Evolutionary conservation across 1,140 invertebrate genomes (phyloP), one percentile per base, ranked within the genome.

Genomic region (Eueides isabella): DNA sequence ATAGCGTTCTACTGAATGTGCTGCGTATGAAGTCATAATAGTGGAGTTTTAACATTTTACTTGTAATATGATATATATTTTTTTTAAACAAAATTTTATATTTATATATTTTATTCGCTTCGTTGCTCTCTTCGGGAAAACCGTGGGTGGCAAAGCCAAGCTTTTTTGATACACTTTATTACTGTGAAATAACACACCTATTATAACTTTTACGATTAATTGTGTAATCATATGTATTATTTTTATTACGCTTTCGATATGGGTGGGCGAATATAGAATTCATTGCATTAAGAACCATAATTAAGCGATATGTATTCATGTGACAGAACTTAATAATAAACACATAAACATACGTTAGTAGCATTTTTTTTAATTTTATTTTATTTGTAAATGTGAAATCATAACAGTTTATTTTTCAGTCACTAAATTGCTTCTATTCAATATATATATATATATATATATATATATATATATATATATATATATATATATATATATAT

Each of bases 261-360:
- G 74, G 74, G 74, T 69, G 74, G 71, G 77, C 68, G 41, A 19
- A 41, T 38, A 33, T 26, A 71, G 29, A 71, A 74, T 55, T 69
- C 41, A 71, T 72, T 30, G 71, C 66, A 74, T 62, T 65, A 61
- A 66, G 30, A 48, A 70, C 19, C 55, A 29, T 72, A 78, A 78
- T 75, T 14, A 61, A 61, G 30, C 55, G 16, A 70, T 72, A 16
- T 67, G 71, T 75, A 75, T 77, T 67, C 75, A 31, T 31, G 38
- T 38, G 55, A 67, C 62, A 61, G 65, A 33, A 38, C 30, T 35
- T n/a, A 35, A 65, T 30, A 26, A 19, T 66, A 62, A 11, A n/a
- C n/a, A n/a, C n/a, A n/a, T n/a, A n/a, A 61, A 28, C 31, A n/a
- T 28, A 44, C 35, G 67, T 14, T 35, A 26, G 48, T 69, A 29